Percentiles rank a stretch among this genome's conserved stretches.
Conservation (phyloP, 2,888 invertebrate genomes). For the Dysmachus trigonus region DNA sequence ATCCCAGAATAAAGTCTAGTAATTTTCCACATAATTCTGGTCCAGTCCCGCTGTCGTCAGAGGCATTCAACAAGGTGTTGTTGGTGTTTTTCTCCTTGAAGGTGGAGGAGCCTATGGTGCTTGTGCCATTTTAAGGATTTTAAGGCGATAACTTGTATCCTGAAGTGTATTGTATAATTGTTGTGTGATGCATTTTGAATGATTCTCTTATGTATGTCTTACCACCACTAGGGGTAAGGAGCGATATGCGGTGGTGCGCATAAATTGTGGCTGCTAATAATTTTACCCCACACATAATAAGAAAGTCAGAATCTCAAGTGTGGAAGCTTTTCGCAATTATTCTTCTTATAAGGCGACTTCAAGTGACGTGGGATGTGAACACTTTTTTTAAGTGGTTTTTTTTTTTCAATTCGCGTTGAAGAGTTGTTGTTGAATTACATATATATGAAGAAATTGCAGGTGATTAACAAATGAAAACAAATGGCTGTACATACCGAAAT, state of each 20-base stretch:
- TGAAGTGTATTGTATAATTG: background rate
- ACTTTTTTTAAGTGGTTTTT: background rate
- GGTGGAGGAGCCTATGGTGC: background rate
- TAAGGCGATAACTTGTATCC: background rate
- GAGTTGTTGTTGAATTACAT: background rate
- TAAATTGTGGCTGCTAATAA: background rate
- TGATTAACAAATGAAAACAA: background rate
- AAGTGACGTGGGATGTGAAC: conserved; percentile 21
- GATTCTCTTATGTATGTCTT: background rate
- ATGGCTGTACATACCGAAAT: background rate
- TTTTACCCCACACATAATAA: background rate
- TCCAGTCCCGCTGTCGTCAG: conserved; percentile 37
- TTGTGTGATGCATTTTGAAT: background rate
- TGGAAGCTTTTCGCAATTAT: background rate
- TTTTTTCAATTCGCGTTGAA: background rate
- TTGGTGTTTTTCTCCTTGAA: conserved; percentile 40
- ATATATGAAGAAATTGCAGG: background rate
- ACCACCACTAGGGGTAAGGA: background rate
- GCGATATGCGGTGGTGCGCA: background rate
- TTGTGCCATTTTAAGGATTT: conserved; percentile 14
- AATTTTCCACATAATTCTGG: background rate
- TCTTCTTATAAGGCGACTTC: background rate
- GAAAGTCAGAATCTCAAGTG: background rate
- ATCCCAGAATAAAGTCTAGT: background rate
- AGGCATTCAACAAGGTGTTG: conserved; percentile 48